Conservation (phyloP, 2,797 vertebrate genomes). For the Scarus forsteni region DNA sequence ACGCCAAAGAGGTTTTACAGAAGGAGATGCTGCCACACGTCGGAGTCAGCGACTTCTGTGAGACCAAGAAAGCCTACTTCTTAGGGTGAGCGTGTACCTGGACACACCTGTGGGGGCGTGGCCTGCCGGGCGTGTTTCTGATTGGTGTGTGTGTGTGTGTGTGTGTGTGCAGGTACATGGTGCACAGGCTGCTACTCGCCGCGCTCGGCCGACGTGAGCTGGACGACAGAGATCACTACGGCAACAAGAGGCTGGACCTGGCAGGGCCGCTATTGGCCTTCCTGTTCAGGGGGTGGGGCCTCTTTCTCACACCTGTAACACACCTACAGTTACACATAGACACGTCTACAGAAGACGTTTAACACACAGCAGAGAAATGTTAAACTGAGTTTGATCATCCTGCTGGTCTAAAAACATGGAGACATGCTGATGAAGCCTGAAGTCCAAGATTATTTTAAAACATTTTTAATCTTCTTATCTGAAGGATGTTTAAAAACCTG, state of each 20-base stretch:
- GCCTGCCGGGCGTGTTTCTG: not conserved
- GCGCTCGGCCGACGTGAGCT: conserved; percentile 95
- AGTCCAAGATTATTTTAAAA: too few relatives aligned
- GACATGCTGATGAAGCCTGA: too few relatives aligned
- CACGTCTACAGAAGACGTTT: too few relatives aligned
- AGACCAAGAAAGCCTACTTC: conserved; percentile 99
- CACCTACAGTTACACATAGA: too few relatives aligned
- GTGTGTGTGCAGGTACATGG: conserved; percentile 90
- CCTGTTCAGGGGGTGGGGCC: conserved; percentile 93
- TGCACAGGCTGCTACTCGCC: conserved; percentile 93
- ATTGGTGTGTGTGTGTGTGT: not conserved
- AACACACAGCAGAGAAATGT: too few relatives aligned
- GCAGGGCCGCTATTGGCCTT: conserved; percentile 96
- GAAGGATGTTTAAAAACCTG: conserved; percentile 98
- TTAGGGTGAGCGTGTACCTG: conserved; percentile 75
- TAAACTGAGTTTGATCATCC: too few relatives aligned
- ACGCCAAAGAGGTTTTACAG: conserved; percentile 97
- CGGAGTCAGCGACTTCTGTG: conserved; percentile 99
- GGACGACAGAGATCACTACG: conserved; percentile 99
- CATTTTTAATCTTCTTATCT: not conserved
- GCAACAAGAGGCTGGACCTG: conserved; percentile 98
- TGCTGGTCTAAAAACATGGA: too few relatives aligned
- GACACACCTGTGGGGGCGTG: too few relatives aligned
- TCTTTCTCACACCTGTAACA: too few relatives aligned
- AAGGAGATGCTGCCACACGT: conserved; percentile 98